Percentiles rank a stretch among this genome's conserved stretches.
Conservation (phyloP, 2,797 vertebrate species). For the Dipus sagitta region DNA sequence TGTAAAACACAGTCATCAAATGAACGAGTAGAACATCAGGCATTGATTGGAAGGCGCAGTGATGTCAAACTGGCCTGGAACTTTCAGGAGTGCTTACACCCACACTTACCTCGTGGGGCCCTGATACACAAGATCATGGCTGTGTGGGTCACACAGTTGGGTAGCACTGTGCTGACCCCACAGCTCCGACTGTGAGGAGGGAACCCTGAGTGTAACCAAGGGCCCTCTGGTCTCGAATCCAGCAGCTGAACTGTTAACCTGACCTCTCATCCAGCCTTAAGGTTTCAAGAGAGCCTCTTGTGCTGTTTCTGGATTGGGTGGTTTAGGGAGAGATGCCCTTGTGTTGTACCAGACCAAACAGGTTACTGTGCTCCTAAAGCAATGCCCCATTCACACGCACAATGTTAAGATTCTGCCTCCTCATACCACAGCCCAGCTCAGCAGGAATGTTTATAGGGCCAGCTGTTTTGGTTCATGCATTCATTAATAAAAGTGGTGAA, state of each 20-base stretch:
- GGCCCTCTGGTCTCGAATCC: conserved; percentile 15
- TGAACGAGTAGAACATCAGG: not conserved
- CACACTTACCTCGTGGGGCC: rapidly evolving
- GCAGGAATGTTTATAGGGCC: conserved; percentile 59
- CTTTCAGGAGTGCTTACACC: not conserved
- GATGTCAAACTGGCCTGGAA: not conserved
- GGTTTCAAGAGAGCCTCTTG: not conserved
- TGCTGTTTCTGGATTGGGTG: not conserved
- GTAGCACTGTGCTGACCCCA: not conserved
- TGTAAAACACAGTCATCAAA: not conserved
- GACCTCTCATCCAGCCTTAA: not conserved
- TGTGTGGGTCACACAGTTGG: not conserved
- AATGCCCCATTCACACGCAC: not conserved
- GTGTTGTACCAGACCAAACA: not conserved
- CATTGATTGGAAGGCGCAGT: not conserved
- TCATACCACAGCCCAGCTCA: conserved; percentile 36
- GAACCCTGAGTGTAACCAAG: not conserved
- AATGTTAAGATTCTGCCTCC: not conserved
- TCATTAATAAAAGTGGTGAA: conserved; percentile 80
- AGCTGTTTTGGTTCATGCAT: conserved; percentile 72
- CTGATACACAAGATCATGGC: not conserved
- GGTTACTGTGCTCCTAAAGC: not conserved
- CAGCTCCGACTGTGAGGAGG: not conserved
- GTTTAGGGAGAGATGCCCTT: not conserved
- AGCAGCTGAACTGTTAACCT: conserved; percentile 7